Conservation (phyloP, 2,888 invertebrate species). For the Ormia ochracea region DNA sequence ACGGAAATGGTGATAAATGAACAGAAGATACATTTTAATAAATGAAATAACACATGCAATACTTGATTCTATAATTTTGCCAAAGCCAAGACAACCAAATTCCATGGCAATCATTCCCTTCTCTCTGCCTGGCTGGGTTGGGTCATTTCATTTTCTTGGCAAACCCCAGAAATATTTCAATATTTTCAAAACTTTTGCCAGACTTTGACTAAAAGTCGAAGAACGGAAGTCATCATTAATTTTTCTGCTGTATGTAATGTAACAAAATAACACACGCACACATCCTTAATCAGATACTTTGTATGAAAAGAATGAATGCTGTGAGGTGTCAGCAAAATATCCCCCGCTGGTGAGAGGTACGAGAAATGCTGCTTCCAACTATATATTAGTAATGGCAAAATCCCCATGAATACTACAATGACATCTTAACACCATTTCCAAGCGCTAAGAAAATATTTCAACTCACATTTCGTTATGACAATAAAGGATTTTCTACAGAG, state of each 20-base stretch:
- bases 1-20: constrained; percentile 65
- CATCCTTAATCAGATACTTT: neutral
- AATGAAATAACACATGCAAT: constrained; percentile 65
- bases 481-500: no score
- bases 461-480: no score
- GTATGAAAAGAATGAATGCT: constrained; percentile 6
- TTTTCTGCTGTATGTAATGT: constrained; percentile 66
- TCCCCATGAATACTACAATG: constrained; percentile 37
- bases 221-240: constrained; percentile 69
- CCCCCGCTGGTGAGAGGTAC: neutral
- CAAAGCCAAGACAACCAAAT: constrained; percentile 40
- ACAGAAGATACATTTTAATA: constrained; percentile 52
- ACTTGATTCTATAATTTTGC: constrained; percentile 2
- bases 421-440: constrained; percentile 20
- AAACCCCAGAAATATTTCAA: constrained; percentile 56
- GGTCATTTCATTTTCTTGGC: constrained; percentile 31
- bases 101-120: constrained; percentile 8
- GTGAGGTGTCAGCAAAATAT: constrained; percentile 44
- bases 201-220: neutral
- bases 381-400: constrained; percentile 37
- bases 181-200: constrained; percentile 28
- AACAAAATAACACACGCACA: constrained; percentile 5
- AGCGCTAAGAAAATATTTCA: no score
- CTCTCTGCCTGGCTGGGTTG: neutral
- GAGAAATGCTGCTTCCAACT: neutral